Percentiles rank a stretch among this genome's conserved stretches.
Conservation (phyloP, 2,797 vertebrate species). For the Spatula versicolor region DNA sequence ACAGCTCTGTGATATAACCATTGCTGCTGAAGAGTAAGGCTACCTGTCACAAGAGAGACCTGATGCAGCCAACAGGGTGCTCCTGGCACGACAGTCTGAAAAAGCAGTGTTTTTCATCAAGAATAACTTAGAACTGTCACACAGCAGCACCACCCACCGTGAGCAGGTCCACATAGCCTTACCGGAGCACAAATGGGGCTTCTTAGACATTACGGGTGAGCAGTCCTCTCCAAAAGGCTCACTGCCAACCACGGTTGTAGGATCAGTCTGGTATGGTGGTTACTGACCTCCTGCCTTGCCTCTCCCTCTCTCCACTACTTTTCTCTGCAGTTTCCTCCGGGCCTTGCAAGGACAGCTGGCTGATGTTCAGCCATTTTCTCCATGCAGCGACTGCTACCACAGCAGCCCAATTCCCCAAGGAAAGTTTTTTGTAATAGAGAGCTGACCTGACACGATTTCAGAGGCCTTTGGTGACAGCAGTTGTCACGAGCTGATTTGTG, state of each 20-base stretch:
- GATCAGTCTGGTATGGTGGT: background rate
- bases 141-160: background rate
- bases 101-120: background rate
- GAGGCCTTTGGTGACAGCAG: background rate
- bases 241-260: background rate
- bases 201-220: background rate
- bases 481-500: background rate
- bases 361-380: background rate
- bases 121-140: background rate
- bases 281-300: background rate
- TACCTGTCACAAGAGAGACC: slow-evolving; percentile 15
- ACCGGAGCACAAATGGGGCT: background rate
- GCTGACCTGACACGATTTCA: background rate
- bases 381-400: fast-evolving
- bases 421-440: background rate
- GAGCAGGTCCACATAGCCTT: background rate
- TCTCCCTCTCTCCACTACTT: background rate
- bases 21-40: slow-evolving; percentile 63
- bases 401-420: background rate
- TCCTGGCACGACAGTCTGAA: background rate
- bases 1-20: slow-evolving; percentile 73
- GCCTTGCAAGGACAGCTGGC: background rate
- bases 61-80: slow-evolving; percentile 1
- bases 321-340: background rate
- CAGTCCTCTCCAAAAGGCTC: background rate